Evolutionary conservation across 1,140 invertebrate genomes (phyloP), one percentile per base, ranked within the genome.

Genomic region (Diorhabda sublineata): DNA sequence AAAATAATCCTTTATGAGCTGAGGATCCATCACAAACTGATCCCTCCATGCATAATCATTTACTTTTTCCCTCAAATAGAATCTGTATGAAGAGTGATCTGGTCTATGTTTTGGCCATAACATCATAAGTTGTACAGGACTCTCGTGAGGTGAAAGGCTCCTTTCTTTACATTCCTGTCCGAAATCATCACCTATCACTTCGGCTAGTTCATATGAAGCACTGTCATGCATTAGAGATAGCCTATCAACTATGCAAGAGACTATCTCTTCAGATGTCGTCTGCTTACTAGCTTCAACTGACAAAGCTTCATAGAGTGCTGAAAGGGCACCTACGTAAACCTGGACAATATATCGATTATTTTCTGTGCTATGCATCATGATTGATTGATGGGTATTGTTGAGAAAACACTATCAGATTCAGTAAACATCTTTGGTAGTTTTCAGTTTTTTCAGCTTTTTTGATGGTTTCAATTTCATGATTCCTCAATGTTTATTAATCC

Each of bases 91-190:
- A 3, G 76, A 75, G 3, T 78, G 75, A 81, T 71, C 84, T 77
- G 42, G 83, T 80, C 76, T 81, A 81, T 77, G 84, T 82, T 94
- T 93, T 11, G 95, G 95, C 96, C 96, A 98, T 5, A 98, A 84
- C 74, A 95, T 85, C 90, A 97, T 96, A 44, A 98, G 87, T 42
- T 92, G 91, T 5, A 97, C 95, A 2, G 96, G 96, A 76, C 91
- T 94, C 81, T 98, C 96, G 42, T 86, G 84, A 52, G 90, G 85
- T n/a, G 58, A 92, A 11, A 98, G 86, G 75, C 95, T 85, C 69
- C 96, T 83, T 83, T 98, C 96, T 80, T 98, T 97, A 80, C 95
- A 97, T 79, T 96, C 92, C 76, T 92, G 89, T 9, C 91, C 90
- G 67, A 89, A 86, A 75, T 90, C 89, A 81, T 93, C 91, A 67